Evolutionary conservation across 2,113 vertebrate species (phyloP).

Genomic region (Globicephala melas): DNA sequence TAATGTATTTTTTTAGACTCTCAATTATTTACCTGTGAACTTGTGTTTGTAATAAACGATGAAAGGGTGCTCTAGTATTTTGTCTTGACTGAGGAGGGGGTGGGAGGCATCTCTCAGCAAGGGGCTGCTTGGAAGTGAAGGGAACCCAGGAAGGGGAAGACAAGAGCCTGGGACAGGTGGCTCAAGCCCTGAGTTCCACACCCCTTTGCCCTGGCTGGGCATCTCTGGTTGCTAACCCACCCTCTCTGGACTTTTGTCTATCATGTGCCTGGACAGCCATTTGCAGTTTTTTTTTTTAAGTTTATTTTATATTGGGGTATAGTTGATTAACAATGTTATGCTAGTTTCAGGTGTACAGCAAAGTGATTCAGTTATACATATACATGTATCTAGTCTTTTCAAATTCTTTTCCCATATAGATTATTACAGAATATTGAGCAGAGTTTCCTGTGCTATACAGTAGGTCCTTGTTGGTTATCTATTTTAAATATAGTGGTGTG

Average conservation of each 20-base stretch:
- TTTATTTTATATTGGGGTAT: too few species aligned
- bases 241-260: background rate
- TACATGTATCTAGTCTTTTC: too few species aligned
- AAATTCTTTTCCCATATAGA: too few species aligned
- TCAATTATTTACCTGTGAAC: slow-evolving; percentile 48
- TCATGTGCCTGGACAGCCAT: background rate
- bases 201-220: background rate
- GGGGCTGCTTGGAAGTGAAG: background rate
- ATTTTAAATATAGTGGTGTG: too few species aligned
- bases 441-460: too few species aligned
- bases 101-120: background rate
- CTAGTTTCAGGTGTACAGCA: too few species aligned
- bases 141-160: background rate
- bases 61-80: background rate
- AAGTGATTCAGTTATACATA: too few species aligned
- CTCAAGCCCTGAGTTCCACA: background rate
- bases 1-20: slow-evolving; percentile 70
- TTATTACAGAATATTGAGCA: too few species aligned
- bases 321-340: too few species aligned
- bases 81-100: background rate
- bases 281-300: background rate
- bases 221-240: background rate
- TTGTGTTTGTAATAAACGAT: slow-evolving; percentile 70
- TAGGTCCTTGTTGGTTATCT: too few species aligned
- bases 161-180: background rate